These are phyloP conservation scores for Calcarius lapponicus DNA, from an alignment of 2,797 vertebrate genomes.

Conservation along the genomic window DNA sequence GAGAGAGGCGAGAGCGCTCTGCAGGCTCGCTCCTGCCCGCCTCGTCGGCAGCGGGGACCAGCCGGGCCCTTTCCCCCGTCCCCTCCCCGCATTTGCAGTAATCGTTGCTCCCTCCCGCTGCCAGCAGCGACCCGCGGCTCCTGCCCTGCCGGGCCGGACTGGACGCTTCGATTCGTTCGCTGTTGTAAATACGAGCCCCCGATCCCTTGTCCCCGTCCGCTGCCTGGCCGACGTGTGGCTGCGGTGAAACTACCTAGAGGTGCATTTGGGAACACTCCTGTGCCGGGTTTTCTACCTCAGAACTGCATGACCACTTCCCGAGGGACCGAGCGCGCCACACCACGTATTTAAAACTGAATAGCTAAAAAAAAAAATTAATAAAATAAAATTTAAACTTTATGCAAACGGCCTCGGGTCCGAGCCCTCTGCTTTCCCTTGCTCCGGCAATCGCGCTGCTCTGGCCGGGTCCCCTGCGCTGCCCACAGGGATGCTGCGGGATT, in stretches of 20 bases:
- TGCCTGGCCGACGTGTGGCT: constrained; percentile 54
- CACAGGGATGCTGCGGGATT: neutral
- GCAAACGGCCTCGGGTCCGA: neutral
- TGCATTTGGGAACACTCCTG: constrained; percentile 70
- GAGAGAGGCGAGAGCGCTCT: neutral
- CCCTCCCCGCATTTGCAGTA: constrained; percentile 18
- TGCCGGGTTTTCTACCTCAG: constrained; percentile 80
- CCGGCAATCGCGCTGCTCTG: neutral
- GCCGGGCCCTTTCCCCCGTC: neutral
- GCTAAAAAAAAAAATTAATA: constrained; percentile 56
- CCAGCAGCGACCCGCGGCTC: neutral
- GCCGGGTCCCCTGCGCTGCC: neutral
- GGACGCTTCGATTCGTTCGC: neutral
- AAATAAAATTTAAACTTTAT: constrained; percentile 71
- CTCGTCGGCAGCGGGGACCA: neutral
- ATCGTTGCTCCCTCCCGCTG: constrained; percentile 1
- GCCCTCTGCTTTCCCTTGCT: neutral
- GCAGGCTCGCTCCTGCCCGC: neutral
- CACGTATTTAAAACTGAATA: constrained; percentile 70
- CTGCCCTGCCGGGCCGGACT: constrained; percentile 18
- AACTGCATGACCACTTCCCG: constrained; percentile 75
- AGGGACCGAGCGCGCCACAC: constrained; percentile 67
- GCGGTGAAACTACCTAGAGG: constrained; percentile 82
- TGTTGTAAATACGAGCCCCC: constrained; percentile 53
- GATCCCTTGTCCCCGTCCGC: neutral